phyloP scores from a whole-genome alignment of 1,140 invertebrate species.

The Yoshiicerus persimilis region DNA sequence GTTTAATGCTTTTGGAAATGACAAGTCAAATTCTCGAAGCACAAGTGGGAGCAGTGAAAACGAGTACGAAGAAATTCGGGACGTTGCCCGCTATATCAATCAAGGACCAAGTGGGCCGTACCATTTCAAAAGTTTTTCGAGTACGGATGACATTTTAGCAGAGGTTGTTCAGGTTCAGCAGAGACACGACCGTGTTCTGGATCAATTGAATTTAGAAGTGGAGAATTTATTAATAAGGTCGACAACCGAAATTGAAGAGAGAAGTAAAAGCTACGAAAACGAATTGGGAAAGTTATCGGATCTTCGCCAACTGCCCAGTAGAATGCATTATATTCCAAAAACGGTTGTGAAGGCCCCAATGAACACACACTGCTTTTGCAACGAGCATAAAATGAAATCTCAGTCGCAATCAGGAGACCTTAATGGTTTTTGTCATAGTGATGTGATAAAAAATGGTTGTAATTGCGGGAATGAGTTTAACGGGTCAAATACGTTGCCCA shows the following conservation, averaged over 20 bases:
- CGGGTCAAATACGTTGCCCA: background rate
- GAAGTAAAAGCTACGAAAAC: background rate
- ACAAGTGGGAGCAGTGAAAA: slow-evolving; percentile 41
- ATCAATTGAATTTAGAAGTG: slow-evolving; percentile 49
- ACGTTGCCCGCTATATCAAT: slow-evolving; percentile 48
- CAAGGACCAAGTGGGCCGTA: slow-evolving; percentile 11
- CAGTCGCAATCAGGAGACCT: background rate
- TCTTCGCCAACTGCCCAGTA: background rate
- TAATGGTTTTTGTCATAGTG: background rate
- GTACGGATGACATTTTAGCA: slow-evolving; percentile 47
- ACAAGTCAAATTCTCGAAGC: slow-evolving; percentile 2
- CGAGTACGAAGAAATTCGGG: slow-evolving; percentile 48
- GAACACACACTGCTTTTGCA: background rate
- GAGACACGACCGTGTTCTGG: slow-evolving; percentile 45
- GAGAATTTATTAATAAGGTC: slow-evolving; percentile 47
- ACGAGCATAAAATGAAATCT: background rate
- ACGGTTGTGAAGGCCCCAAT: background rate
- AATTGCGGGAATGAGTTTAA: background rate
- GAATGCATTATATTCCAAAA: background rate
- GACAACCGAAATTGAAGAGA: slow-evolving; percentile 21
- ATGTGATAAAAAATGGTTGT: background rate
- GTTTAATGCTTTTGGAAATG: background rate
- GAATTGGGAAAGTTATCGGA: background rate
- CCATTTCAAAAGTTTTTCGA: slow-evolving; percentile 49
- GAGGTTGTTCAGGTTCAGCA: slow-evolving; percentile 49